Base-by-base conservation (phyloP, 1,140 invertebrate species). In the Drosophila nikananu region DNA sequence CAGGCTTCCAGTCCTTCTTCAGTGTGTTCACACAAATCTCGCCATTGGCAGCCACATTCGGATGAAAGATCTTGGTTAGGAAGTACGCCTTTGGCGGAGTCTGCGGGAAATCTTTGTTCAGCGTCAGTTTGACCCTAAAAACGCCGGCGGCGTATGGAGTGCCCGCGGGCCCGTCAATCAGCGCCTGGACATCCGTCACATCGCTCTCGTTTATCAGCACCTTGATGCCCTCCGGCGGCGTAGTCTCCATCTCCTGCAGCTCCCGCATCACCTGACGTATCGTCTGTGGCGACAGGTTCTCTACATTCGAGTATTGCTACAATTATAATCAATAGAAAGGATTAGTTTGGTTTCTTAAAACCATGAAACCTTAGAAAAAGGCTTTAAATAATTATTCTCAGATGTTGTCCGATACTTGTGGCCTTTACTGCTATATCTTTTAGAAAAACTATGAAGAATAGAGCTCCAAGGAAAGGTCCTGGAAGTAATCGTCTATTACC, bases 11-110 rank as follows among this genome's bases (percentile, higher is more conserved):
- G 94, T 99, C 97, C 94, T 97, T 98, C 94, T 99, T 98, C 59
- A 99, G 94, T 60, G 98, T 99, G 94, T 99, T 99, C 0, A 99
- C 98, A 94, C 98, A 99, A 92, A 99, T 99, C 94, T 99, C 98
- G 42, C 98, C 98, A 94, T 97, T 97, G 83, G 95, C 95, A 13
- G 98, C 96, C 81, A 99, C 98, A 95, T 99, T 99, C 35, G 98
- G 98, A 94, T 99, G 98, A 94, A 99, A 99, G 86, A 99, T 98
- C 95, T 98, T 98, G 58, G 98, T 99, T 35, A 98, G 94, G 93
- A 99, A 99, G 94, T 96, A 98, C 44, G 98, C 98, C 94, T 98
- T 99, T 21, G 98, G 98, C 77, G 98, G 98, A 86, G 96, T 95
- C 82, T 96, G 95, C 23, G 98, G 98, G 94, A 98, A 99, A 93